These are phyloP conservation scores for Cheirogaleus major DNA, from an alignment of 2,797 vertebrate genomes.

Conservation along the genomic window DNA sequence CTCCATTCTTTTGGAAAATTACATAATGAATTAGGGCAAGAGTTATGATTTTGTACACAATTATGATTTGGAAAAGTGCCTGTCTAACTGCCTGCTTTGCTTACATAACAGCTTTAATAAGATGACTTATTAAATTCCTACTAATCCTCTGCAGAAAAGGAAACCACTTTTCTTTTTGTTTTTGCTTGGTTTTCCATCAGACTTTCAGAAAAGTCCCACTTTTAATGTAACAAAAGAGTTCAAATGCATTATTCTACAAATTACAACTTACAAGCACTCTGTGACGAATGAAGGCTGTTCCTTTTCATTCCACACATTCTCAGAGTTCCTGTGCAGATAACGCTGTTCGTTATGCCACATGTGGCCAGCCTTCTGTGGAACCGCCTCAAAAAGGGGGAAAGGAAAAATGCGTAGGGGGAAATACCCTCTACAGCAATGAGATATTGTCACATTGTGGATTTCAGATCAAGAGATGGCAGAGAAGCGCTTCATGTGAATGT, in stretches of 20 bases:
- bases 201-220: background rate
- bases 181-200: background rate
- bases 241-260: background rate
- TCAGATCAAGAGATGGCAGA: background rate
- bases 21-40: background rate
- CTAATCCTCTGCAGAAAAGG: background rate
- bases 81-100: background rate
- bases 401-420: background rate
- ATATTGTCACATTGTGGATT: background rate
- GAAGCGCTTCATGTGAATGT: background rate
- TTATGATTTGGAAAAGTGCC: background rate
- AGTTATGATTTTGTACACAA: background rate
- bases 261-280: background rate
- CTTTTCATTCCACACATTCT: conserved; percentile 39
- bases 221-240: background rate
- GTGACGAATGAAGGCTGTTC: background rate
- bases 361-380: background rate
- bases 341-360: background rate
- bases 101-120: background rate
- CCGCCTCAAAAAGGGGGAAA: background rate
- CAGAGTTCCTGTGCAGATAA: conserved; percentile 18
- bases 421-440: background rate
- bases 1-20: background rate
- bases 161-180: conserved; percentile 17
- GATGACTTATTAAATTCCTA: background rate